phyloP scores from a whole-genome alignment of 2,113 vertebrate genomes.

The Leucopsar rothschildi region DNA sequence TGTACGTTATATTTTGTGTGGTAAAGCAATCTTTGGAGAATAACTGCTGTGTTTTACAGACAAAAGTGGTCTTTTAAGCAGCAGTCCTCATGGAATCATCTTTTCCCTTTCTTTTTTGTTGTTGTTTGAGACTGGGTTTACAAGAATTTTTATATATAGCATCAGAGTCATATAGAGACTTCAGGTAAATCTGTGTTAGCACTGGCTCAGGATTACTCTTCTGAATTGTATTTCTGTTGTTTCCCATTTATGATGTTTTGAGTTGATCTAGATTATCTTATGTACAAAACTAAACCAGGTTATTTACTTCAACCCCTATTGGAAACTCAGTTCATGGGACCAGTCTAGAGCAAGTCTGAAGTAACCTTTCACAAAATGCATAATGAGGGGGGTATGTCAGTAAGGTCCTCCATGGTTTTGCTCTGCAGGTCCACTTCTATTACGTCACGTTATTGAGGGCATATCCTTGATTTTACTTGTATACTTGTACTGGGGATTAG shows the following conservation, averaged over 20 bases:
- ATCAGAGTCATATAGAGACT: neutral
- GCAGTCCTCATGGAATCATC: neutral
- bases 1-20: neutral
- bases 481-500: neutral
- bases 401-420: accelerated
- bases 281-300: neutral
- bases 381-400: neutral
- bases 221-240: neutral
- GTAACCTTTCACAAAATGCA: neutral
- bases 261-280: neutral
- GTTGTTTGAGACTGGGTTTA: neutral
- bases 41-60: neutral
- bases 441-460: neutral
- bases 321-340: neutral
- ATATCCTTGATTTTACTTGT: neutral
- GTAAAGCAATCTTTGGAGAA: neutral
- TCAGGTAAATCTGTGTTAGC: neutral
- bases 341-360: neutral
- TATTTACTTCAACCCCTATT: neutral
- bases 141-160: neutral
- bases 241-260: neutral
- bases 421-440: neutral
- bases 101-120: neutral
- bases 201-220: neutral
- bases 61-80: neutral